Conservation (phyloP, 2,113 vertebrate species). For the Verasper variegatus region DNA sequence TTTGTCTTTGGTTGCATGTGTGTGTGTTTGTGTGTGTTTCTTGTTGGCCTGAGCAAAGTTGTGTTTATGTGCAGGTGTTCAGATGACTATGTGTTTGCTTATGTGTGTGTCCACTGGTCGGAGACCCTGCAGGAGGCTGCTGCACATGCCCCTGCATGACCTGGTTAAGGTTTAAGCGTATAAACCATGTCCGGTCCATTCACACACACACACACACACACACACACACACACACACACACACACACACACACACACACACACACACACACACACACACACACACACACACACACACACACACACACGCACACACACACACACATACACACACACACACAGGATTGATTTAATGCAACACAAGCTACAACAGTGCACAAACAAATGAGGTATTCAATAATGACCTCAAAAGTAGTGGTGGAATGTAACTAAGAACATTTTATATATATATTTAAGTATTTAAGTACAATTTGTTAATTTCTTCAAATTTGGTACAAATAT, state of each 20-base stretch:
- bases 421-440: background rate
- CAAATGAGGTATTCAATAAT: background rate
- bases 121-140: too few species aligned
- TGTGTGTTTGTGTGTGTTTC: background rate
- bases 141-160: constrained; percentile 26
- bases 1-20: background rate
- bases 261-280: too few species aligned
- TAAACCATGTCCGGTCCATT: background rate
- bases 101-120: background rate
- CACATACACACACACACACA: too few species aligned
- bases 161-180: background rate
- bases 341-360: background rate
- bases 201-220: too few species aligned
- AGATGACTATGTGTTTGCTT: background rate
- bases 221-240: too few species aligned
- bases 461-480: background rate
- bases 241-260: too few species aligned
- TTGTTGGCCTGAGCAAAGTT: background rate
- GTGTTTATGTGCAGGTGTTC: background rate
- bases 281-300: too few species aligned
- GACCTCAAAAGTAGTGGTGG: background rate
- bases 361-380: background rate
- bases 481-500: too few species aligned
- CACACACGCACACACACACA: too few species aligned
- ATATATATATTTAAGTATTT: background rate